Conservation (phyloP, 2,797 vertebrate genomes). For the Crax fasciolata region DNA sequence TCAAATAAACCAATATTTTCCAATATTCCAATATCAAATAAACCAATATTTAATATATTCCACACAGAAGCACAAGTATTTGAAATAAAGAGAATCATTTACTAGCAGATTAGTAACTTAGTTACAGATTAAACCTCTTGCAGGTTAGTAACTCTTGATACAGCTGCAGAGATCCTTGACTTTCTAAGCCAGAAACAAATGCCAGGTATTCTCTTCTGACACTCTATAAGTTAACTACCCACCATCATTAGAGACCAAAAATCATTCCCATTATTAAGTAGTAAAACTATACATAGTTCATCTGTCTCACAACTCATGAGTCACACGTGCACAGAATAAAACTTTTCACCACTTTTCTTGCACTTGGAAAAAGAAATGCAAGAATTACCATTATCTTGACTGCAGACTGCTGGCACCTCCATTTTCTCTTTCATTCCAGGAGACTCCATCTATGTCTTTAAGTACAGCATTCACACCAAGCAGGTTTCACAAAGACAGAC, state of each 20-base stretch:
- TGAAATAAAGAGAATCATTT: not conserved
- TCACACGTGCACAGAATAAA: not conserved
- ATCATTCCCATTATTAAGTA: not conserved
- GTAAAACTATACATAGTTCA: not conserved
- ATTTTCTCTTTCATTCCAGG: constrained; percentile 61
- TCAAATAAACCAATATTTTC: not conserved
- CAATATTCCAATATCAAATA: not conserved
- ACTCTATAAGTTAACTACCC: not conserved
- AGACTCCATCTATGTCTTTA: constrained; percentile 51
- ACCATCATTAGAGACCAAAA: not conserved
- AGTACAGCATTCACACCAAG: constrained; percentile 60
- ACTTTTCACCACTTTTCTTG: not conserved
- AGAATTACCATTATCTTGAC: constrained; percentile 77
- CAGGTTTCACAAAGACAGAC: not conserved
- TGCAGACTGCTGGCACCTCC: constrained; percentile 60
- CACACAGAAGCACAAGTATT: not conserved
- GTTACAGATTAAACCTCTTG: not conserved
- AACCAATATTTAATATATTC: not conserved
- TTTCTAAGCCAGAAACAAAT: not conserved
- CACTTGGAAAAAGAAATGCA: not conserved
- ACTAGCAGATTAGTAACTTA: not conserved
- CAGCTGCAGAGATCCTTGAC: not conserved
- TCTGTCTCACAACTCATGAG: not conserved
- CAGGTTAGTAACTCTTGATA: not conserved
- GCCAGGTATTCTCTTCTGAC: not conserved